Base-by-base conservation (phyloP, 2,113 vertebrate genomes). In the Dromiciops gliroides region DNA sequence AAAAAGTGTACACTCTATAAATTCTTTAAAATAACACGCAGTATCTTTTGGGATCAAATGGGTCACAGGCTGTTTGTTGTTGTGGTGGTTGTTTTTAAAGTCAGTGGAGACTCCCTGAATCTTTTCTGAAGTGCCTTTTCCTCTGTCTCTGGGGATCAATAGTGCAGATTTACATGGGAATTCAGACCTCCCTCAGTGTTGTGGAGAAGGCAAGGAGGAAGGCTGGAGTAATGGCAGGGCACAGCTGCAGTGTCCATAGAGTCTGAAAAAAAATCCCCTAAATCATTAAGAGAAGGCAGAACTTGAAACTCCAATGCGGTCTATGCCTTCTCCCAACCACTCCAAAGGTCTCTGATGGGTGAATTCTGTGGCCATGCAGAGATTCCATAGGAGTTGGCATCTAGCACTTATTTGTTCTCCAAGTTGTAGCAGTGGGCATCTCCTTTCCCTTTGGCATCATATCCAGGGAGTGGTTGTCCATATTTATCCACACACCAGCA, bases 401-500 rank as follows among this genome's bases (percentile, higher is more conserved):
- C 44, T 48, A 24, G 96, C 23, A 47, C 98, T 98, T 99, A 99
- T 97, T 99, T 99, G 98, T 98, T 99, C 96, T 99, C 99, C 93
- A 98, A 95, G 97, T 98, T 98, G 96, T 99, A 99, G 98, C 99
- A 99, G 92, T 99, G 99, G 96, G 98, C 97, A 37, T 99, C 99
- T 52, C 98, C 99, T 96, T 98, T 98, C 90, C 99, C 99, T 95
- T 99, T 99, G 89, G 98, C 97, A 44, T 99, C 98, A 23, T 99
- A 99, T 16, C 99, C 99, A 0, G 99, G 99, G 95, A 99, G 98
- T 0, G 99, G 99, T 97, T 99, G 99, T 50, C 99, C 99, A 0
- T 99, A 99, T 97, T 99, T 99, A 98, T 99, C 99, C 98, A 99
- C 99, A 0, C 99, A 99, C 99, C 99, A 99, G 98, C 99, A 99